Conservation (phyloP, 2,888 invertebrate genomes). For the Achlya flavicornis region DNA sequence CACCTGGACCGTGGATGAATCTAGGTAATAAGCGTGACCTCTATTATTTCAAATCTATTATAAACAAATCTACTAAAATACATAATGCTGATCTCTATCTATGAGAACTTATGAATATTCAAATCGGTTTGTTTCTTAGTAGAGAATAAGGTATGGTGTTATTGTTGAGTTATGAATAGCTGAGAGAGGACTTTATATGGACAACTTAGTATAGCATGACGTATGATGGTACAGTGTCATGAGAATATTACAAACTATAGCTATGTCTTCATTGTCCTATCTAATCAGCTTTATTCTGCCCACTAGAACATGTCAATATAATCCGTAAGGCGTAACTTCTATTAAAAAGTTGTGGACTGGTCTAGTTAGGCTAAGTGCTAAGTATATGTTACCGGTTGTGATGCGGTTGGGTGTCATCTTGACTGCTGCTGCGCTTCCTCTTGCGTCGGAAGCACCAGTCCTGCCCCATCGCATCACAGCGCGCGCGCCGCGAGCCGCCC, state of each 20-base stretch:
- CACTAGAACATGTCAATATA: too few relatives aligned
- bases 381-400: conserved; percentile 75
- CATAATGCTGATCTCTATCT: background rate
- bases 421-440: conserved; percentile 87
- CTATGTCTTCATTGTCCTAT: too few relatives aligned
- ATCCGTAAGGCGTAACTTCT: too few relatives aligned
- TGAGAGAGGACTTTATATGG: background rate
- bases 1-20: too few relatives aligned
- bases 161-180: background rate
- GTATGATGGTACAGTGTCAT: background rate
- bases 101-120: background rate
- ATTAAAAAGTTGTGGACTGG: too few relatives aligned
- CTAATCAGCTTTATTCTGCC: too few relatives aligned
- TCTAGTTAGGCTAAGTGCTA: background rate
- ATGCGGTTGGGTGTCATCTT: conserved; percentile 85
- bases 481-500: conserved; percentile 80
- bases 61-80: background rate
- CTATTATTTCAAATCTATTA: background rate
- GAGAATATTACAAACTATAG: background rate
- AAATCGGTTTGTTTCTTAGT: background rate
- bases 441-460: conserved; percentile 90
- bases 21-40: background rate
- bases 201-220: background rate
- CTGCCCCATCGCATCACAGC: conserved; percentile 87
- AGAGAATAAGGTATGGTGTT: background rate